Base-by-base conservation (phyloP, 2,113 vertebrate genomes). In the Lagenorhynchus albirostris region DNA sequence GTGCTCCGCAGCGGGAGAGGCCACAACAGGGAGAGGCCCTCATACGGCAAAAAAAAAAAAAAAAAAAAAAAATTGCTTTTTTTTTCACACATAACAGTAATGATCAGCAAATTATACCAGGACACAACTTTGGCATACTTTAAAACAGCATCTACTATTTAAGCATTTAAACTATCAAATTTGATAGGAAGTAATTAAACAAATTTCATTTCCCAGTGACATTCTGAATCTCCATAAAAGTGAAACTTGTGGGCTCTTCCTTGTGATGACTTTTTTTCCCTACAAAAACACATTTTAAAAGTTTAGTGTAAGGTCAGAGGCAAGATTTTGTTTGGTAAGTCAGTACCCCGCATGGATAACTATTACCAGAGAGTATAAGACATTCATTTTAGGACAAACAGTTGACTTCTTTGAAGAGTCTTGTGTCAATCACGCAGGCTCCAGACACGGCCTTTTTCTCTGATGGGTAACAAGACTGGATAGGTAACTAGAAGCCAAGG, bases 31-130 rank as follows among this genome's bases (percentile, higher is more conserved):
- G n/a, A n/a, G n/a, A n/a, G n/a, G n/a, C n/a, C n/a, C n/a, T n/a
- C n/a, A n/a, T n/a, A n/a, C n/a, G n/a, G n/a, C n/a, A n/a, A n/a
- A n/a, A n/a, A n/a, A n/a, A n/a, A n/a, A n/a, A n/a, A n/a, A n/a
- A n/a, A n/a, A n/a, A n/a, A n/a, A n/a, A n/a, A n/a, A 81, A 70
- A 65, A 94, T 91, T 95, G 20, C 18, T 9, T 71, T 91, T 91
- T 88, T 88, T 62, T 74, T 17, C 25, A 80, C n/a, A 58, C 25
- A 65, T 70, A 84, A 94, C 90, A 86, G 87, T 90, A 92, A 90
- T 70, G 11, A 96, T 86, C 31, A 62, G 6, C 26, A 88, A 88
- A 87, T 9, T 74, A 18, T 26, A 29, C 29, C 58, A 76, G 44
- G 36, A 91, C 13, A 94, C 87, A 94, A 87, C 15, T 83, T 53